phyloP scores from a whole-genome alignment of 2,113 vertebrate species.

The Bagarius yarrelli region DNA sequence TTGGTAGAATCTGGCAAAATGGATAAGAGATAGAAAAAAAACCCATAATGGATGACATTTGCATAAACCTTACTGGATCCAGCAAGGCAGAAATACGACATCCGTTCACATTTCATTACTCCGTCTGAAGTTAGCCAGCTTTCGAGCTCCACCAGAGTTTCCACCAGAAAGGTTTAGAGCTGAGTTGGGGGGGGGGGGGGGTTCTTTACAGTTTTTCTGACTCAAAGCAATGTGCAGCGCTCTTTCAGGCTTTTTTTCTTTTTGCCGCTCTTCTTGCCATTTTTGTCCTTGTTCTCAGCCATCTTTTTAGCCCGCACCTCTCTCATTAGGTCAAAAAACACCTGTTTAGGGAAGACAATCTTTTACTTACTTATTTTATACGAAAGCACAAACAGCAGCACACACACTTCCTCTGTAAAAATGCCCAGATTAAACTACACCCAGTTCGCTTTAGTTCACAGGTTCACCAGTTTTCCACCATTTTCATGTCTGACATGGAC shows the following conservation, averaged over 20 bases:
- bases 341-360: conserved; percentile 65
- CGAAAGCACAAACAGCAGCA: no score
- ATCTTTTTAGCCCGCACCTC: conserved; percentile 94
- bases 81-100: conserved; percentile 13
- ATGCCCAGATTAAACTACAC: no score
- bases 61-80: conserved; percentile 7
- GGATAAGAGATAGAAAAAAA: background rate
- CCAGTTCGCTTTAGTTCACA: no score
- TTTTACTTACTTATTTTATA: no score
- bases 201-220: background rate
- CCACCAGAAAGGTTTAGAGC: conserved; percentile 24
- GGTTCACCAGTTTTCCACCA: no score
- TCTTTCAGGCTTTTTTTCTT: conserved; percentile 90
- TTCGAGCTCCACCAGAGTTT: background rate
- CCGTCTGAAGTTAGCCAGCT: conserved; percentile 29
- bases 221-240: conserved; percentile 88
- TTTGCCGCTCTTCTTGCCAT: conserved; percentile 87
- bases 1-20: background rate
- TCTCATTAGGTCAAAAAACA: conserved; percentile 97
- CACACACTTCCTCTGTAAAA: no score
- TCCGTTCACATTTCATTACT: conserved; percentile 19
- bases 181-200: background rate
- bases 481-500: no score
- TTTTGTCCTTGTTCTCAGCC: conserved; percentile 95
- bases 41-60: background rate